Base-by-base conservation (phyloP, 2,797 vertebrate genomes). In the Microhierax caerulescens region DNA sequence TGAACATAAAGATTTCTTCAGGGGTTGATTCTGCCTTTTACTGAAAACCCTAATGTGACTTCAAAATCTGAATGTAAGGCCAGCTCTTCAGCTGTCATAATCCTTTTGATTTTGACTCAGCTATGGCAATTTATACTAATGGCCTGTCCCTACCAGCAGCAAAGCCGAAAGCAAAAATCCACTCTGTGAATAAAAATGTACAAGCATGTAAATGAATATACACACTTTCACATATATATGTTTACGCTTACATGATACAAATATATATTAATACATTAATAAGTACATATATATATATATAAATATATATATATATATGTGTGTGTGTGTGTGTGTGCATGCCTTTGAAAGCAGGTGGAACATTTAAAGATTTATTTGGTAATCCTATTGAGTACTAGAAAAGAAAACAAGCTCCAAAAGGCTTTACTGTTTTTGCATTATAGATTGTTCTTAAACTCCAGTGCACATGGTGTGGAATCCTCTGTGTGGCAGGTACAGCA, bases 401-500 rank as follows among this genome's bases (percentile, higher is more conserved):
- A 48, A 77, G 17, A 54, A 78, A 92, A 47, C 11, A 75, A 57
- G 4, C 28, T 75, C 7, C 21, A 57, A 18, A 72, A 48, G 5
- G 3, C 25, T 61, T 75, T 27, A 30, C 9, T 81, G 14, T 7
- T 76, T 87, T 67, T 43, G 22, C 34, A 37, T 37, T 84, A 45
- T 18, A 68, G 16, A 48, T 51, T 45, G 18, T 22, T 4, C 19
- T 63, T 39, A 48, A 86, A 70, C 4, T 47, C 27, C 19, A 45
- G n/a, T 13, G 23, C 21, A 27, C 2, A 0, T 27, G 30, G 20
- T 34, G 37, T 43, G 43, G 15, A 69, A 30, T 36, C 11, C 13
- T 74, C 27, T 67, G 39, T 1, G 0, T 12, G 13, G 18, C 3
- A 56, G 3, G 13, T 37, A 19, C 21, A 18, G 4, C 6, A 13